phyloP scores from a whole-genome alignment of 2,888 invertebrate genomes.

The Cosmopolites sordidus region DNA sequence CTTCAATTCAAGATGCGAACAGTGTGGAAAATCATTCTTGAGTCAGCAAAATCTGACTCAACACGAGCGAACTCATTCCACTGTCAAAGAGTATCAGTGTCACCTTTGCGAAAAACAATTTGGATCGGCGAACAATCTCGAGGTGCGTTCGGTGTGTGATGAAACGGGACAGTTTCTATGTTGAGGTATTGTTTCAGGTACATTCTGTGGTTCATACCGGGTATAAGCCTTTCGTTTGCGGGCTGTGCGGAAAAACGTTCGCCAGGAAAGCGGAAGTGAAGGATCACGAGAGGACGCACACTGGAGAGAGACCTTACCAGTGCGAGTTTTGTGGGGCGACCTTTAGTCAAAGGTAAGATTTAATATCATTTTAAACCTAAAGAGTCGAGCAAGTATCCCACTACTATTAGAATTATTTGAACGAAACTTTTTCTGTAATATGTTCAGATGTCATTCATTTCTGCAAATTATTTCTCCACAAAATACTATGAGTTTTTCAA shows the following conservation, averaged over 20 bases:
- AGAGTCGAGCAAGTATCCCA: no score
- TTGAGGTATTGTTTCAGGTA: constrained; percentile 46
- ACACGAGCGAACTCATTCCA: constrained; percentile 70
- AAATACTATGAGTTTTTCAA: no score
- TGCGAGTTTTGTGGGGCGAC: constrained; percentile 75
- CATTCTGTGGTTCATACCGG: constrained; percentile 78
- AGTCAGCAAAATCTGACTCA: constrained; percentile 73
- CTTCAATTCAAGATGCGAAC: constrained; percentile 53
- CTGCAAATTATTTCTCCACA: no score
- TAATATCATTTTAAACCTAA: no score
- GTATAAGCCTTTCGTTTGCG: constrained; percentile 65
- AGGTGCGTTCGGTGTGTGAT: constrained; percentile 17
- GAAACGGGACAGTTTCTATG: background rate
- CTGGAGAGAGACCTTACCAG: constrained; percentile 74
- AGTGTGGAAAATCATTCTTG: constrained; percentile 69
- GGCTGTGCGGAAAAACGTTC: constrained; percentile 69
- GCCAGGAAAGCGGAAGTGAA: constrained; percentile 71
- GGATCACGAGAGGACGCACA: constrained; percentile 79
- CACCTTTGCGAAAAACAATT: constrained; percentile 72
- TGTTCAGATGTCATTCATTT: background rate
- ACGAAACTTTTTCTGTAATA: background rate
- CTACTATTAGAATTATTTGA: background rate
- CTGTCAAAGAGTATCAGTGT: constrained; percentile 66
- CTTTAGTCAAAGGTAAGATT: constrained; percentile 64
- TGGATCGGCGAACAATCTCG: constrained; percentile 67